These are phyloP conservation scores for Puffinus mauretanicus DNA, from an alignment of 2,113 vertebrate genomes.

Conservation along the genomic window DNA sequence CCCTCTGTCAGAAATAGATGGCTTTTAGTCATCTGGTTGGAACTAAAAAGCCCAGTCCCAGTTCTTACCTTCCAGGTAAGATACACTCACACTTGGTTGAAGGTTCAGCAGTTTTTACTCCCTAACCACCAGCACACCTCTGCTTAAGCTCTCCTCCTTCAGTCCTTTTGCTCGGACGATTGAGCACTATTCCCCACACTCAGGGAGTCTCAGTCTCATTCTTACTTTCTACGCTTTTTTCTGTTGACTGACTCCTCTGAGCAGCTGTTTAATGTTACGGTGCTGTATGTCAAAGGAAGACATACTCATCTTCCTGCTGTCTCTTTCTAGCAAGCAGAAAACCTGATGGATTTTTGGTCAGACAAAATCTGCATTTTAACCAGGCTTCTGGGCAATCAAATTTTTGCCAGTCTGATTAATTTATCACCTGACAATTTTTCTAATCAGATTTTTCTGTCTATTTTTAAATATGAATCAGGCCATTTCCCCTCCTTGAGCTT, in stretches of 20 bases:
- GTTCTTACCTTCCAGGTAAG: not conserved
- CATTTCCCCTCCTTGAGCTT: not conserved
- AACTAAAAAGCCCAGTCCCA: not conserved
- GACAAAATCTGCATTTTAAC: not conserved
- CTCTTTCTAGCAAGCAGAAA: not conserved
- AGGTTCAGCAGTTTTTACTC: not conserved
- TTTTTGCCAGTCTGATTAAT: conserved; percentile 34
- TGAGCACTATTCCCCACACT: not conserved
- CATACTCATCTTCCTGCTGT: not conserved
- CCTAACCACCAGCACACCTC: not conserved
- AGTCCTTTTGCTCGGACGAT: accelerated
- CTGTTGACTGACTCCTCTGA: not conserved
- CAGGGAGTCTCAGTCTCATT: not conserved
- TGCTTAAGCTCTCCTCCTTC: not conserved
- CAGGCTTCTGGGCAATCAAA: conserved; percentile 7
- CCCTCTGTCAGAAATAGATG: not conserved
- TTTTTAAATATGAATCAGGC: not conserved
- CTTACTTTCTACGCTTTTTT: not conserved
- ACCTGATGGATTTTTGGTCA: not conserved
- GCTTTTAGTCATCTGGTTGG: not conserved
- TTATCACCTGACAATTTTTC: conserved; percentile 8
- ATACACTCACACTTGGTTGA: accelerated
- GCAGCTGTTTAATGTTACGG: not conserved
- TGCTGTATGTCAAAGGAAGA: not conserved
- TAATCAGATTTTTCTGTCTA: conserved; percentile 14